Conservation (phyloP, 2,797 vertebrate genomes). For the Miichthys miiuy region DNA sequence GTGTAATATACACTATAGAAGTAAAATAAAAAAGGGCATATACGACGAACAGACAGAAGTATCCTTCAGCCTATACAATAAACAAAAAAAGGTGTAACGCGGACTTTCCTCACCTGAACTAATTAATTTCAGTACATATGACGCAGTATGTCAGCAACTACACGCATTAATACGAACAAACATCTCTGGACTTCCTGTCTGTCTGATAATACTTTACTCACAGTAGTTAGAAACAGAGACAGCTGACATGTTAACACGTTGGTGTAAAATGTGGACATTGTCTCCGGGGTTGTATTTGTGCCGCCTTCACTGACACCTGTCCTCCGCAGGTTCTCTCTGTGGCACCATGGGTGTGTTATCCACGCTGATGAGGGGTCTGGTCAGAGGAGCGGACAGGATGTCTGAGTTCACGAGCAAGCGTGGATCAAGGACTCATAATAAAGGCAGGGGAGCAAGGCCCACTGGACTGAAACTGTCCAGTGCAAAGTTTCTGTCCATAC, state of each 20-base stretch:
- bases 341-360: conserved; percentile 90
- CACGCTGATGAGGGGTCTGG: conserved; percentile 85
- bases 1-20: too few relatives aligned
- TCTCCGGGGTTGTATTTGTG: neutral
- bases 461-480: conserved; percentile 81
- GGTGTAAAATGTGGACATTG: neutral
- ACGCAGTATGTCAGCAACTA: too few relatives aligned
- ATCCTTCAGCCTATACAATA: too few relatives aligned
- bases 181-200: too few relatives aligned
- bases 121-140: too few relatives aligned
- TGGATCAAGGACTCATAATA: conserved; percentile 88
- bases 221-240: neutral
- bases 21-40: too few relatives aligned
- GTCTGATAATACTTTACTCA: too few relatives aligned
- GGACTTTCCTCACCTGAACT: neutral
- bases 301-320: too few relatives aligned
- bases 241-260: neutral
- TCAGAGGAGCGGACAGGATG: conserved; percentile 92
- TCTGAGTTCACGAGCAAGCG: conserved; percentile 94
- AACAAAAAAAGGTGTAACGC: neutral
- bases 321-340: conserved; percentile 19
- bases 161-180: too few relatives aligned
- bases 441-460: conserved; percentile 86
- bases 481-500: conserved; percentile 85
- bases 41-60: too few relatives aligned